Conservation (phyloP, 2,797 vertebrate species). For the Melanotaenia trifasciata region DNA sequence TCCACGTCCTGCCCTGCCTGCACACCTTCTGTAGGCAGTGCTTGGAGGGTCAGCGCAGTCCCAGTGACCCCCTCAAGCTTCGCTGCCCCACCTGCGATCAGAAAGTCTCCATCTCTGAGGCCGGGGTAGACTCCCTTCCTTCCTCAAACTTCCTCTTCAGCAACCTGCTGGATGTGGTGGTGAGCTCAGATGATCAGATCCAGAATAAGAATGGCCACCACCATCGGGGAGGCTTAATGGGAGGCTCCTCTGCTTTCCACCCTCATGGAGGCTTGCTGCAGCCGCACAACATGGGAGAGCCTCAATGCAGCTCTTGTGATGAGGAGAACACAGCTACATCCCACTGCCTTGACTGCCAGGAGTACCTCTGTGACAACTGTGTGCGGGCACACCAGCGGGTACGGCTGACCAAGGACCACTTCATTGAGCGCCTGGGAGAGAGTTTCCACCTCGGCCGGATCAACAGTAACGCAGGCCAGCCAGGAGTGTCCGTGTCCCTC, state of each 20-base stretch:
- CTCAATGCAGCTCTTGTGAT: conserved; percentile 92
- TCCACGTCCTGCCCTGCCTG: conserved; percentile 92
- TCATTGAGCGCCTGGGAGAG: conserved; percentile 89
- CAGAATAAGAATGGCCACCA: conserved; percentile 84
- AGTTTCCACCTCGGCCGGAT: conserved; percentile 69
- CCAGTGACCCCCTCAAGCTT: conserved; percentile 88
- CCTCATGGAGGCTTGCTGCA: conserved; percentile 77
- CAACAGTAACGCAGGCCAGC: conserved; percentile 64
- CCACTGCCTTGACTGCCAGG: conserved; percentile 94
- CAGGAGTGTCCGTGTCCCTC: conserved; percentile 67
- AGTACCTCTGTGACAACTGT: conserved; percentile 94
- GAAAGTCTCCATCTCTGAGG: conserved; percentile 91
- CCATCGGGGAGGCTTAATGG: conserved; percentile 65
- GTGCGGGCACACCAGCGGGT: conserved; percentile 93
- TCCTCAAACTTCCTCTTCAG: conserved; percentile 93
- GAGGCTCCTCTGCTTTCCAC: conserved; percentile 68
- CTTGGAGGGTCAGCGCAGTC: conserved; percentile 87
- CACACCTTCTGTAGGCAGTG: conserved; percentile 94
- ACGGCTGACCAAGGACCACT: conserved; percentile 94
- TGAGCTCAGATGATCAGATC: conserved; percentile 87
- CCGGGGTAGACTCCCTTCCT: conserved; percentile 92
- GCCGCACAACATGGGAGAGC: conserved; percentile 82
- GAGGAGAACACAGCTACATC: conserved; percentile 91
- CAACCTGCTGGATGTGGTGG: conserved; percentile 92
- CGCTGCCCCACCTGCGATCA: conserved; percentile 93